Evolutionary conservation across 2,113 vertebrate species (phyloP), one percentile per base, ranked within the genome.

Genomic region (Mastomys coucha): DNA sequence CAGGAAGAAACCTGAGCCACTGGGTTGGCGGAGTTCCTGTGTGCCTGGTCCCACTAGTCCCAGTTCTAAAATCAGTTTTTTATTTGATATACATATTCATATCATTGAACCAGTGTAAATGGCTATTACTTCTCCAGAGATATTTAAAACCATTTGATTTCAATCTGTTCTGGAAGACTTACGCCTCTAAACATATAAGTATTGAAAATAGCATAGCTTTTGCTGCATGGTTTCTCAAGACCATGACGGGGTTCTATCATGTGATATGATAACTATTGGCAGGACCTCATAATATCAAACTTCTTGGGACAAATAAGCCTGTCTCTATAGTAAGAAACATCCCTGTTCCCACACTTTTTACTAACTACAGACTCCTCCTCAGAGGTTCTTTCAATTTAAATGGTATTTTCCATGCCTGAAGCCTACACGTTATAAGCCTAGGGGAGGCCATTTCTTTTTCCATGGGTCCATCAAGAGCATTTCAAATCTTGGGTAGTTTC

Each of bases 101-200:
- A 77, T 72, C 51, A 60, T 39, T 26, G 20, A 77, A 76, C 60
- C 72, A 70, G 1, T 80, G 56, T 80, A 93, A 89, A 76, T 49
- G 56, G 36, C 72, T 93, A 69, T 36, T 85, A 93, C 51, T 91
- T 94, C 13, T 87, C 65, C 49, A 26, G 65, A 63, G 75, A 53
- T 70, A 76, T 89, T 93, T 16, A 53, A 85, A 80, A 93, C 20
- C 36, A 78, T 81, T 95, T 93, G 60, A 88, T 92, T 84, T 88
- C 78, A 33, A 76, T 70, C 56, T 92, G 17, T 73, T 90, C 75
- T 72, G 53, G 19, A 65, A 88, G 86, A 77, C 33, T 70, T 42
- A 6, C 26, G 76, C 28, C 31, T 89, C 36, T 42, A 33, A 87
- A 53, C 26, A 72, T 76, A 75, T 77, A 84, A 69, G 63, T 26